Conservation (phyloP, 2,888 invertebrate genomes). For the Stenodema calcarata region DNA sequence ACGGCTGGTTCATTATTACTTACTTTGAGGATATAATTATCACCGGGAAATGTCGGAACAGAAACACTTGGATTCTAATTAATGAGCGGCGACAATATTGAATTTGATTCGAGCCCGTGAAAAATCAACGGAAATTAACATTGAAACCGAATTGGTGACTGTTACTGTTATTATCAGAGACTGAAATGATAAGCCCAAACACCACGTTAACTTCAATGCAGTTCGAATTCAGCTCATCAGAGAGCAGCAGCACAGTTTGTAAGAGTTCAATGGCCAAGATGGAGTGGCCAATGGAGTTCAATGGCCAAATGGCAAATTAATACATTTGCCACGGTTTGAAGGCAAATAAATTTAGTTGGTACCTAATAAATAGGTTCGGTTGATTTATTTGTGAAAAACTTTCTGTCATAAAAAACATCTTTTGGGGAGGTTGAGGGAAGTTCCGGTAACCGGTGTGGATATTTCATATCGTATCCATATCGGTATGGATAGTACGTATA, state of each 20-base stretch:
- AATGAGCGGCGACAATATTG: background rate
- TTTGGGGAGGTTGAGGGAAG: too few species aligned
- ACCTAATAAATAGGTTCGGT: too few species aligned
- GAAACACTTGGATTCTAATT: background rate
- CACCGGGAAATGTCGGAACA: background rate
- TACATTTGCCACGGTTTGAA: too few species aligned
- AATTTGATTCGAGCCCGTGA: background rate
- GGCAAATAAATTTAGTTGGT: too few species aligned
- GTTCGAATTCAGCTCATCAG: background rate
- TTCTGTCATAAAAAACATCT: too few species aligned
- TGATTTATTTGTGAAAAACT: too few species aligned
- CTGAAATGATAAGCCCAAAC: background rate
- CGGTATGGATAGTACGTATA: too few species aligned
- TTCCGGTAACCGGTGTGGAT: too few species aligned
- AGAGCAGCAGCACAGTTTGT: background rate
- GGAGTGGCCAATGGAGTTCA: too few species aligned
- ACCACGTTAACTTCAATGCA: background rate
- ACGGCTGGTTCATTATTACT: conserved; percentile 10
- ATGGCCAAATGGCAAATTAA: too few species aligned
- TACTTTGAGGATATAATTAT: background rate
- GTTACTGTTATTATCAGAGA: background rate
- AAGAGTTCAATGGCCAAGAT: too few species aligned
- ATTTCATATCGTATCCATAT: too few species aligned
- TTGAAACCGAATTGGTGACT: background rate
- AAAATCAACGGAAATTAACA: background rate